Percentiles rank a stretch among this genome's conserved stretches.
Conservation (phyloP, 2,888 invertebrate genomes). For the Prosopocoilus inquinatus region DNA sequence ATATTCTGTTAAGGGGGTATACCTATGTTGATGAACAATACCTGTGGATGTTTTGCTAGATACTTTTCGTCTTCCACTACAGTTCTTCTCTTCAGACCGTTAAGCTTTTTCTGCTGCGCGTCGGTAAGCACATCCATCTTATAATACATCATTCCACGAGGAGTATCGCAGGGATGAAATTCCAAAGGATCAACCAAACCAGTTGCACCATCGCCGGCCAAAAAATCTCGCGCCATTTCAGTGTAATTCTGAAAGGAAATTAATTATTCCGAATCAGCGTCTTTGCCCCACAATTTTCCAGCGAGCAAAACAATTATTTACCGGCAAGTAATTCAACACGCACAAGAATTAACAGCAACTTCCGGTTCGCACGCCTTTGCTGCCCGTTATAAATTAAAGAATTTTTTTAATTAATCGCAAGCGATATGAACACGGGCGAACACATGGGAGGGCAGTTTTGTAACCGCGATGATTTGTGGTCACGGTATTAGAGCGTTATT, state of each 20-base stretch:
- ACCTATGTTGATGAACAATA: constrained; percentile 20
- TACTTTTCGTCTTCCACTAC: constrained; percentile 41
- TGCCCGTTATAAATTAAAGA: too few species aligned
- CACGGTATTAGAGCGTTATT: too few species aligned
- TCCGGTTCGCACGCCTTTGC: too few species aligned
- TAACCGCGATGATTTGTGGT: too few species aligned
- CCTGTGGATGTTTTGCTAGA: constrained; percentile 43
- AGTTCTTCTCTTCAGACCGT: constrained; percentile 36
- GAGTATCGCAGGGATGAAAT: constrained; percentile 40
- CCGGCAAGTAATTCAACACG: too few species aligned
- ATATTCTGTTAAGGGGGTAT: background rate
- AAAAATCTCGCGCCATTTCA: constrained; percentile 38
- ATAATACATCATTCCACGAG: constrained; percentile 40
- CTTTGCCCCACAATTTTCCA: too few species aligned
- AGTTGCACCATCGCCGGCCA: constrained; percentile 24
- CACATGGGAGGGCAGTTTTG: too few species aligned
- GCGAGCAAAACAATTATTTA: too few species aligned
- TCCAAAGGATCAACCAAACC: constrained; percentile 24
- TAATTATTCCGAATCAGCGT: too few species aligned
- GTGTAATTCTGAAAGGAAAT: background rate
- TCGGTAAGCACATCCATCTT: constrained; percentile 35
- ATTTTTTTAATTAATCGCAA: too few species aligned
- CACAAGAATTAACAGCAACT: too few species aligned
- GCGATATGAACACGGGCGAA: too few species aligned
- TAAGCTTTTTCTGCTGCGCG: constrained; percentile 37